Conservation (phyloP, 2,797 vertebrate species). For the Ctenopoma kingsleyae region DNA sequence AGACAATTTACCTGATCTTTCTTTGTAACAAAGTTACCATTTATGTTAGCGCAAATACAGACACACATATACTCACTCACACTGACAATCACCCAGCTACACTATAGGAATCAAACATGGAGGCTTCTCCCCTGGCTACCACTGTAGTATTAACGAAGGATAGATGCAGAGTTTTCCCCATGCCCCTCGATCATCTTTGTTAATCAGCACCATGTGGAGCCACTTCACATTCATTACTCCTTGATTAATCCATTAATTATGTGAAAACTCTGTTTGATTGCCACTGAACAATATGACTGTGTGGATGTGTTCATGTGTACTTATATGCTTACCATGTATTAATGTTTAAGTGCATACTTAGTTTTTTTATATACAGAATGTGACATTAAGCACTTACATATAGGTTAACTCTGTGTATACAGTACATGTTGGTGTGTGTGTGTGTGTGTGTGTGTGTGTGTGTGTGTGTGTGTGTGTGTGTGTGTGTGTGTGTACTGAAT, state of each 20-base stretch:
- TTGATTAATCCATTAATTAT: conserved; percentile 79
- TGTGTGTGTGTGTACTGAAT: conserved; percentile 47
- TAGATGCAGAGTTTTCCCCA: conserved; percentile 53
- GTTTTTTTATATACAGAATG: conserved; percentile 2
- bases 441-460: conserved; percentile 10
- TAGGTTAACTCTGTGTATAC: conserved; percentile 2
- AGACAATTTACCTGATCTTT: conserved; percentile 42
- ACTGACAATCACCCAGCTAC: conserved; percentile 37
- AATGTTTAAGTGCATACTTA: neutral
- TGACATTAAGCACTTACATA: neutral
- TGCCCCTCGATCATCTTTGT: conserved; percentile 66
- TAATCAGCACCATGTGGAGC: conserved; percentile 79
- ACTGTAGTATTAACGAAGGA: conserved; percentile 17
- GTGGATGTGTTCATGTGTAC: neutral
- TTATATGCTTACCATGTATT: neutral
- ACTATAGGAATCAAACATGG: conserved; percentile 53
- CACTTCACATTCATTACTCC: conserved; percentile 78
- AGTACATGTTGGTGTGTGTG: conserved; percentile 10
- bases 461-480: conserved; percentile 1
- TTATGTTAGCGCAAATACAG: conserved; percentile 12
- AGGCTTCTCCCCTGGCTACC: conserved; percentile 36
- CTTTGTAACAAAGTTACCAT: conserved; percentile 25
- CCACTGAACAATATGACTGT: conserved; percentile 47
- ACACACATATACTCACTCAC: conserved; percentile 14
- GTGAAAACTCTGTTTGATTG: conserved; percentile 69